A percentile compares a stretch with the other conserved stretches of the same genome.
These are phyloP conservation scores for Theonella swinhoei DNA, from an alignment of 37 sponge, comb jelly and placozoan species.

Conservation along the genomic window DNA sequence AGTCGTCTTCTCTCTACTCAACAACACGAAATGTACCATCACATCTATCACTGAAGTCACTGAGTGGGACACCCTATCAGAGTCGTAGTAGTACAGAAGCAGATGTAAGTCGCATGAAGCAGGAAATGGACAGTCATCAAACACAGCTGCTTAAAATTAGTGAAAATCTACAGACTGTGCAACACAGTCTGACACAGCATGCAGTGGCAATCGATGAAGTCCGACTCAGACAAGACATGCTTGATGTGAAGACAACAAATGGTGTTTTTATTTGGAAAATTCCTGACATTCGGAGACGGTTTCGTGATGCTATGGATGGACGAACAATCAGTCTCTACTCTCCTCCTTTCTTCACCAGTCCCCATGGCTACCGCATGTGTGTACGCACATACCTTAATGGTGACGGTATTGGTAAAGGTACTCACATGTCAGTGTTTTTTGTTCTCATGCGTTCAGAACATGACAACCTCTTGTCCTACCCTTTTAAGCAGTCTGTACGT, in stretches of 20 bases:
- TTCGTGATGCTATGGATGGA: constrained; percentile 54
- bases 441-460: constrained; percentile 75
- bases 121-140: not conserved
- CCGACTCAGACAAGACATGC: constrained; percentile 38
- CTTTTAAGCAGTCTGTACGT: constrained; percentile 61
- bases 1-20: not conserved
- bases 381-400: constrained; percentile 67
- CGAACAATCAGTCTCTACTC: constrained; percentile 50
- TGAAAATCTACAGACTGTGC: constrained; percentile 21
- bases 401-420: constrained; percentile 70
- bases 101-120: not conserved
- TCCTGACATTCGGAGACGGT: constrained; percentile 34
- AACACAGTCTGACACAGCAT: constrained; percentile 21
- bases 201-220: constrained; percentile 28
- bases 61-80: not conserved
- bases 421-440: constrained; percentile 65
- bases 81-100: not conserved
- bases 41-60: not conserved
- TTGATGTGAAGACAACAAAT: constrained; percentile 43
- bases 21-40: not conserved
- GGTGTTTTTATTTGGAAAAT: constrained; percentile 76
- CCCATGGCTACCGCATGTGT: constrained; percentile 79
- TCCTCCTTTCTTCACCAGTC: constrained; percentile 71
- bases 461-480: constrained; percentile 59
- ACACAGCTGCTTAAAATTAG: not conserved